phyloP scores from a whole-genome alignment of 2,888 invertebrate genomes.

The Tortricodes alternella region DNA sequence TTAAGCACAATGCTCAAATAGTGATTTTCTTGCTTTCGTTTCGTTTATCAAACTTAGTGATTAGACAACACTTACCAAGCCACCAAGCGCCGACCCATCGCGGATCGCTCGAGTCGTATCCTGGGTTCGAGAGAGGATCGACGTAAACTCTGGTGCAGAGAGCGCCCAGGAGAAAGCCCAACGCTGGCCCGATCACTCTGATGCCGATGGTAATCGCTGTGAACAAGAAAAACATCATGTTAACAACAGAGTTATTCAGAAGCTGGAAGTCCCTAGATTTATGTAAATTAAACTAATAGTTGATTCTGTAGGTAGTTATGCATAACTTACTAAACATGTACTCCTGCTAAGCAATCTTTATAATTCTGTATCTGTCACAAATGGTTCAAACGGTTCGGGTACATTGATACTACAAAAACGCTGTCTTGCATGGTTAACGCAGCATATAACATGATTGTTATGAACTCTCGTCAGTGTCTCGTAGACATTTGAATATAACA shows the following conservation, averaged over 20 bases:
- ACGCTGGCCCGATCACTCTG: constrained; percentile 93
- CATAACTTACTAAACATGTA: too few relatives aligned
- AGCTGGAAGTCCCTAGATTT: too few relatives aligned
- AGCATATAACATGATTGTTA: too few relatives aligned
- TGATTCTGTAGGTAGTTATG: too few relatives aligned
- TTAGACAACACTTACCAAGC: constrained; percentile 87
- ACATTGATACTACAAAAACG: too few relatives aligned
- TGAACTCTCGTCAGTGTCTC: too few relatives aligned
- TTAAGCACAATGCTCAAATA: neutral
- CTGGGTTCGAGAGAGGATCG: constrained; percentile 88
- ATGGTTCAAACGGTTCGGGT: too few relatives aligned
- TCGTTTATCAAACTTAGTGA: neutral
- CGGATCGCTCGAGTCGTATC: constrained; percentile 90
- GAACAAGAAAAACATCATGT: constrained; percentile 41
- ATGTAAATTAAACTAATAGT: too few relatives aligned
- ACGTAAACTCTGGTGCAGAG: constrained; percentile 94
- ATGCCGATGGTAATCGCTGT: constrained; percentile 96
- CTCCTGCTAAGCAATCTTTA: too few relatives aligned
- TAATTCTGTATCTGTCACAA: too few relatives aligned
- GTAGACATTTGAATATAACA: too few relatives aligned
- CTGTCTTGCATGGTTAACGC: too few relatives aligned
- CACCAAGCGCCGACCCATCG: constrained; percentile 99
- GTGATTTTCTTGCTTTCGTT: neutral
- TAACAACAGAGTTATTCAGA: constrained; percentile 12
- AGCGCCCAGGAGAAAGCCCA: constrained; percentile 95